Evolutionary conservation across 2,113 vertebrate species (phyloP).

Genomic region (Chloropsis cyanopogon): DNA sequence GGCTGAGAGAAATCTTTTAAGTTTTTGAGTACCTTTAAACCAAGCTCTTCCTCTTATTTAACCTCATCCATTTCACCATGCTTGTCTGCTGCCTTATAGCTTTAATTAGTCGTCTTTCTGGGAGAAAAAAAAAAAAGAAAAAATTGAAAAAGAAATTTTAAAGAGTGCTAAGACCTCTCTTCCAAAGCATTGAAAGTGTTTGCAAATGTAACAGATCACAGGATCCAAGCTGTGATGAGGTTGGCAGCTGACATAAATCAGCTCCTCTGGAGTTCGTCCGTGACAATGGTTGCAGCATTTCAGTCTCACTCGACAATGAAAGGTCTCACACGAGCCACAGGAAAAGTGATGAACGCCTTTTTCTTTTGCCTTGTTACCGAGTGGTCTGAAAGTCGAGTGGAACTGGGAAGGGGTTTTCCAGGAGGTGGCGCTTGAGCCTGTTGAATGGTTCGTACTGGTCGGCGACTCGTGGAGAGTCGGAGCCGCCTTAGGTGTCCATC

Average conservation of each 20-base stretch:
- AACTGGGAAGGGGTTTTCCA: neutral
- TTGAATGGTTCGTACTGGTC: neutral
- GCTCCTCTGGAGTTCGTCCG: neutral
- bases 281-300: neutral
- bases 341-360: neutral
- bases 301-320: neutral
- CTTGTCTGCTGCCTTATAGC: neutral
- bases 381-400: neutral
- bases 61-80: neutral
- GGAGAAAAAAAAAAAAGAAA: too few species aligned
- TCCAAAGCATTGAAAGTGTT: neutral
- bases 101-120: neutral
- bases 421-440: constrained; percentile 62
- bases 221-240: neutral
- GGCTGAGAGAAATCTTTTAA: neutral
- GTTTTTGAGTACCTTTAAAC: neutral
- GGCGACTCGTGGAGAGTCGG: neutral
- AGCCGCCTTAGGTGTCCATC: accelerated
- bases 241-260: neutral
- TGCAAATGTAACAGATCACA: neutral
- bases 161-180: neutral
- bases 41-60: neutral
- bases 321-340: neutral
- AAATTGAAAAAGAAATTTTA: too few species aligned
- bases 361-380: neutral